phyloP scores from a whole-genome alignment of 1,140 invertebrate genomes.

The Cydia pomonella region DNA sequence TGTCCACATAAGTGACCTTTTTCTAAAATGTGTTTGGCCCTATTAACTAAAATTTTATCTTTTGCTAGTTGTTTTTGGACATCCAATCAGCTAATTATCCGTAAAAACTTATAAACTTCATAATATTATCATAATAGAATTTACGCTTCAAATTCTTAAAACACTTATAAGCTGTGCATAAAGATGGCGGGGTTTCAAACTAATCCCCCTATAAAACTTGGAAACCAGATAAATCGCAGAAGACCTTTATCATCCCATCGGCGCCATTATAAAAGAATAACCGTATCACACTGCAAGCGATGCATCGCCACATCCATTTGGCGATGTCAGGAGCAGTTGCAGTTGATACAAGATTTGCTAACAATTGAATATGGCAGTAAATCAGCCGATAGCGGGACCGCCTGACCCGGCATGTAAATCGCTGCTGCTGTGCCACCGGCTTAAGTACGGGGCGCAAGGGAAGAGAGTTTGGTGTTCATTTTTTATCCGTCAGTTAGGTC shows the following conservation, averaged over 20 bases:
- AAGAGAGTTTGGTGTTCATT: slow-evolving; percentile 37
- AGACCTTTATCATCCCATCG: slow-evolving; percentile 7
- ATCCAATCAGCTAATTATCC: too few relatives aligned
- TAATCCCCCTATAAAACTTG: background rate
- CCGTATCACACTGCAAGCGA: slow-evolving; percentile 27
- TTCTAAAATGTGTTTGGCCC: too few relatives aligned
- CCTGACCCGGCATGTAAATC: slow-evolving; percentile 73
- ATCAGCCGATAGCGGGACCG: slow-evolving; percentile 67
- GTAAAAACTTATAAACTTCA: too few relatives aligned
- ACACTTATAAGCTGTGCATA: background rate
- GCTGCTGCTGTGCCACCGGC: slow-evolving; percentile 50
- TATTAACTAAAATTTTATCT: too few relatives aligned
- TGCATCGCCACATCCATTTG: slow-evolving; percentile 50
- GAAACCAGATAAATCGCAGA: background rate
- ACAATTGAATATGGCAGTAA: slow-evolving; percentile 76
- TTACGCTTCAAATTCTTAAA: background rate
- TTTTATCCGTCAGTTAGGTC: too few relatives aligned
- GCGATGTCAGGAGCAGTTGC: slow-evolving; percentile 51
- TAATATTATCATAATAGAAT: too few relatives aligned
- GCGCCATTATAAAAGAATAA: slow-evolving; percentile 19
- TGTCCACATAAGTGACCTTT: too few relatives aligned
- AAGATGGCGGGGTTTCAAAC: background rate
- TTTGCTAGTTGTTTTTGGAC: too few relatives aligned
- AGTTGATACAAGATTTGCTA: slow-evolving; percentile 70
- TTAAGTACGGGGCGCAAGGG: slow-evolving; percentile 48